A percentile compares a stretch with the other conserved stretches of the same genome.
phyloP scores from a whole-genome alignment of 1,140 invertebrate genomes.

The Halyomorpha halys region DNA sequence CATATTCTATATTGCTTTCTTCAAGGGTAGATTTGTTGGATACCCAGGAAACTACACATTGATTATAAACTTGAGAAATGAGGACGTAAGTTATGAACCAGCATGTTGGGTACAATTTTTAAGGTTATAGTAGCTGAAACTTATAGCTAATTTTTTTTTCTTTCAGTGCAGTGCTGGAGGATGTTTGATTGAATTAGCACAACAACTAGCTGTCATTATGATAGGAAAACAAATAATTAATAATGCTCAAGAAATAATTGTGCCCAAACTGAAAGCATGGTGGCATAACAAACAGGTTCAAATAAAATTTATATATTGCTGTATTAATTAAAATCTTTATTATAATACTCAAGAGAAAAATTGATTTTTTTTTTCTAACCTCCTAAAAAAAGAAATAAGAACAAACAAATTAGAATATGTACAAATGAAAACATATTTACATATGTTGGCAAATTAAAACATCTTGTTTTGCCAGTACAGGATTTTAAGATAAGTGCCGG shows the following conservation, averaged over 20 bases:
- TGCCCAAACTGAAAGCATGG: slow-evolving; percentile 54
- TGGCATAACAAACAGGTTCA: slow-evolving; percentile 41
- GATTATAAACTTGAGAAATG: slow-evolving; percentile 56
- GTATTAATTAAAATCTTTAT: too few species aligned
- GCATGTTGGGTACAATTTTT: not conserved
- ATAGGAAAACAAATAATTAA: slow-evolving; percentile 74
- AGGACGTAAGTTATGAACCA: slow-evolving; percentile 46
- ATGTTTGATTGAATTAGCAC: slow-evolving; percentile 70
- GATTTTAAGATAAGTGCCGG: too few species aligned
- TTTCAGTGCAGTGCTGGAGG: slow-evolving; percentile 63
- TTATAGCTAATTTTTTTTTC: not conserved
- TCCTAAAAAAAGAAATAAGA: too few species aligned
- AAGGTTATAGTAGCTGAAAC: not conserved
- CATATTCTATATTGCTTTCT: slow-evolving; percentile 77
- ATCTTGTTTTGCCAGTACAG: too few species aligned
- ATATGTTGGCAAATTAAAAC: too few species aligned
- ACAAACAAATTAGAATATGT: too few species aligned
- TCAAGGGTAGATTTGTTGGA: slow-evolving; percentile 70
- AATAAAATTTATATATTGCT: too few species aligned
- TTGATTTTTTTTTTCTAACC: too few species aligned
- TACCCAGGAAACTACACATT: slow-evolving; percentile 64
- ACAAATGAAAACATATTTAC: too few species aligned
- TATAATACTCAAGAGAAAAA: too few species aligned
- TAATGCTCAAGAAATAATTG: slow-evolving; percentile 61
- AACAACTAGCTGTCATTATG: slow-evolving; percentile 77